phyloP scores from a whole-genome alignment of 92 coral and sea anemone species.

The Umimayanthus chanpuru region DNA sequence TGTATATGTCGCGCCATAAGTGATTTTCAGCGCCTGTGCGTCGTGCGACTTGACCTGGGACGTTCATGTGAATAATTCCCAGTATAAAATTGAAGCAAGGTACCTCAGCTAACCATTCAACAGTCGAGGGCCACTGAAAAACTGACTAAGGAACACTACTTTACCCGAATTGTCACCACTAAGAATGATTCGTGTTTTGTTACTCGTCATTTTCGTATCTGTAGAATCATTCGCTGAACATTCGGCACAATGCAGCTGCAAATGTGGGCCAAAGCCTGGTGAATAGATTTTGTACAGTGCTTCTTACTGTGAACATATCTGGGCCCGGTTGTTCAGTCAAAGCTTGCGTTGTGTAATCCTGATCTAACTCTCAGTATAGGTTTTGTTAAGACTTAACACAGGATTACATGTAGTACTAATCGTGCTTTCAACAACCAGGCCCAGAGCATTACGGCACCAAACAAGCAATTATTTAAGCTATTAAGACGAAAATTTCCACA shows the following conservation, averaged over 20 bases:
- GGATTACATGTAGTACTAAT: no score
- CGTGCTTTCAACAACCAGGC: no score
- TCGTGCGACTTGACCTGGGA: not conserved
- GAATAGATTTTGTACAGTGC: not conserved
- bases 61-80: not conserved
- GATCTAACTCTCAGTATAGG: no score
- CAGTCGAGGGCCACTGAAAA: not conserved
- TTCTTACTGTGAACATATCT: not conserved
- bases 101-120: not conserved
- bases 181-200: not conserved
- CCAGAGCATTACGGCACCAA: no score
- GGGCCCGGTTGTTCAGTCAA: no score
- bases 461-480: no score
- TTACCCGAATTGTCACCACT: not conserved
- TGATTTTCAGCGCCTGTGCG: not conserved
- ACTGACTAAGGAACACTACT: not conserved
- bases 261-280: not conserved
- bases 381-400: no score
- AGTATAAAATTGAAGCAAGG: not conserved
- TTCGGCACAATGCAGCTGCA: not conserved
- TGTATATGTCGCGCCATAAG: no score
- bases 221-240: not conserved
- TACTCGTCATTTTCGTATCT: not conserved
- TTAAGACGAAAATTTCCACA: no score
- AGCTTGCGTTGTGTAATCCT: no score